These are phyloP conservation scores for Symphodus melops DNA, from an alignment of 2,113 vertebrate genomes.

Conservation along the genomic window DNA sequence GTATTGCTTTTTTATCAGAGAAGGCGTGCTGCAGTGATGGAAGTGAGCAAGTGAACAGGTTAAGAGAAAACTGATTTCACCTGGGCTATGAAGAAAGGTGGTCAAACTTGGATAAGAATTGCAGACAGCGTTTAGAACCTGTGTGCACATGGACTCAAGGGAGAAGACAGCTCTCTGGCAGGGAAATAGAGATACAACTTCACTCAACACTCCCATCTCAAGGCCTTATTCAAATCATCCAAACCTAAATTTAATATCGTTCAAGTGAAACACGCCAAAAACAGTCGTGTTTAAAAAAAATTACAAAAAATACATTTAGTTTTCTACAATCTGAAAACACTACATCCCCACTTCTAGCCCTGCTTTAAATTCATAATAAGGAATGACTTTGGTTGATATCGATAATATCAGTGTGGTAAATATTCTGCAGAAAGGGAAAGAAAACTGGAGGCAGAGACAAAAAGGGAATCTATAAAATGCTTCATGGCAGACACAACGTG, in stretches of 20 bases:
- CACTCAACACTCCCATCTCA: constrained; percentile 48
- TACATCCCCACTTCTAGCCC: neutral
- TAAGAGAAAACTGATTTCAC: too few species aligned
- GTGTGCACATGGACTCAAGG: too few species aligned
- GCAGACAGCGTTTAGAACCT: too few species aligned
- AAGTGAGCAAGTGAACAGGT: too few species aligned
- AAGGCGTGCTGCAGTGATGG: too few species aligned
- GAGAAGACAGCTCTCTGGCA: too few species aligned
- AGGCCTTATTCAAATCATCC: constrained; percentile 59
- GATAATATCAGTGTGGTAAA: constrained; percentile 23
- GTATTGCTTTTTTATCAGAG: too few species aligned
- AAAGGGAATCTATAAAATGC: constrained; percentile 35
- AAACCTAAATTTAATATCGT: constrained; percentile 53
- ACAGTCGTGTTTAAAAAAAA: constrained; percentile 57
- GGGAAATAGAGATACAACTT: constrained; percentile 27
- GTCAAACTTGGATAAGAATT: too few species aligned
- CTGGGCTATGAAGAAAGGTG: too few species aligned
- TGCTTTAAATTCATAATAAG: constrained; percentile 45
- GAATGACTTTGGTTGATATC: constrained; percentile 34
- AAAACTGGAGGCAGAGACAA: constrained; percentile 4
- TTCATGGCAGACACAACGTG: constrained; percentile 31
- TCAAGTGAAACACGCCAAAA: constrained; percentile 48
- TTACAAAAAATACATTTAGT: constrained; percentile 16
- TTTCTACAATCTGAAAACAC: constrained; percentile 13
- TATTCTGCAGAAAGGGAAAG: constrained; percentile 20